phyloP scores from a whole-genome alignment of 1,140 invertebrate species.

The Belonocnema kinseyi region DNA sequence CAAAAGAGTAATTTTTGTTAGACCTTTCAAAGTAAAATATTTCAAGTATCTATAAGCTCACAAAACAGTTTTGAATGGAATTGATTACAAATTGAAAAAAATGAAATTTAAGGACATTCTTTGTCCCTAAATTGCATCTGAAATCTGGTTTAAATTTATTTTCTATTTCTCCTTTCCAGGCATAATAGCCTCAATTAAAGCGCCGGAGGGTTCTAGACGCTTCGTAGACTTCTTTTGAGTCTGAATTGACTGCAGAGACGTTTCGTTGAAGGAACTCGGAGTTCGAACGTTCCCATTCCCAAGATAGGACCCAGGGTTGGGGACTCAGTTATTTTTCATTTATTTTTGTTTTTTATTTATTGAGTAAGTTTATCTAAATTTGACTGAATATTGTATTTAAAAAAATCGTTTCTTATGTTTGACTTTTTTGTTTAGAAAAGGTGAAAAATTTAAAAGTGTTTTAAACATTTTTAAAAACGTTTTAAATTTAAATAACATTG shows the following conservation, averaged over 20 bases:
- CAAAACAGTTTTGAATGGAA: no score
- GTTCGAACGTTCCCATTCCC: neutral
- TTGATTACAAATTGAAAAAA: no score
- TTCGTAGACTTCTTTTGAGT: neutral
- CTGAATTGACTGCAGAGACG: neutral
- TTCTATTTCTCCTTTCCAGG: neutral
- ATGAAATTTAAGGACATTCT: no score
- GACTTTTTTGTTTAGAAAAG: neutral
- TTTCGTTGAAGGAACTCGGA: constrained; percentile 8
- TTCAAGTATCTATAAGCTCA: no score
- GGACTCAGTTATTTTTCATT: neutral
- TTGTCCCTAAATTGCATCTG: no score
- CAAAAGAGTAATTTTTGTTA: no score
- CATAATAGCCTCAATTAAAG: neutral
- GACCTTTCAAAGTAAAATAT: no score
- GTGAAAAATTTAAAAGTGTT: no score
- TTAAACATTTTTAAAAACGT: no score
- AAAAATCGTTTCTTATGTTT: neutral
- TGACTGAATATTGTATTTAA: neutral
- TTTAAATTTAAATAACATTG: no score
- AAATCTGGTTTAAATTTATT: neutral
- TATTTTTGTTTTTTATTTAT: constrained; percentile 16
- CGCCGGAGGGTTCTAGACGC: neutral
- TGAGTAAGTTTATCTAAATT: neutral
- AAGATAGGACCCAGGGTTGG: constrained; percentile 9